Percentiles rank a stretch among this genome's conserved stretches.
Evolutionary conservation across 2,113 vertebrate species (phyloP).

Genomic region (Passerina amoena): DNA sequence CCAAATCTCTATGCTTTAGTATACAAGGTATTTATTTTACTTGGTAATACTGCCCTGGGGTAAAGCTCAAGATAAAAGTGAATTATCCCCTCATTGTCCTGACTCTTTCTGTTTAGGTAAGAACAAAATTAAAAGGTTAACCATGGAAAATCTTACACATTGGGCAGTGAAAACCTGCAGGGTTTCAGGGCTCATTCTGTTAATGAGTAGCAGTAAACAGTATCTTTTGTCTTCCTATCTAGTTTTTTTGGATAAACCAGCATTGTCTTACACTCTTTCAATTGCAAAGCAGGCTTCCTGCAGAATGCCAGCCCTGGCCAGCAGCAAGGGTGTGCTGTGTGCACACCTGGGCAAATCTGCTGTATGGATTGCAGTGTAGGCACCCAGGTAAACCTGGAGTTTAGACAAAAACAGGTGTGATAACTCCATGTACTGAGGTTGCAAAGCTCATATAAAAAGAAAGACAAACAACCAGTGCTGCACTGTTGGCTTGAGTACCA

Average conservation of each 20-base stretch:
- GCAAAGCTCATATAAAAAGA: neutral
- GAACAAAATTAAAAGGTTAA: neutral
- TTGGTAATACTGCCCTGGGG: neutral
- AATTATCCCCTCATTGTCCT: neutral
- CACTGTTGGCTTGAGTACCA: neutral
- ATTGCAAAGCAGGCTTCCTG: neutral
- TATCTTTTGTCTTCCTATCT: neutral
- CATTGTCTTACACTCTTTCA: neutral
- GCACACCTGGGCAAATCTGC: neutral
- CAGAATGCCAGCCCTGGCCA: rapidly evolving
- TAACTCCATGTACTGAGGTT: neutral
- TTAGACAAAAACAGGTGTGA: neutral
- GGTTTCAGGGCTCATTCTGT: neutral
- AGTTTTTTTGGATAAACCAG: neutral
- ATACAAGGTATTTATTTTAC: neutral
- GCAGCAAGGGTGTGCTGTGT: neutral
- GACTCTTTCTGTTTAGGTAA: neutral
- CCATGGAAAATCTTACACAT: neutral
- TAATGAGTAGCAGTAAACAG: neutral
- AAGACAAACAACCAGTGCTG: neutral
- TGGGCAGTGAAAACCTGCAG: neutral
- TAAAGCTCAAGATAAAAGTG: neutral
- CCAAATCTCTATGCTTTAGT: neutral
- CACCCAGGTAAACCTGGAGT: neutral
- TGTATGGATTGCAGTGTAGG: neutral